Conservation (phyloP, 2,888 invertebrate species). For the Heliconius aoede region DNA sequence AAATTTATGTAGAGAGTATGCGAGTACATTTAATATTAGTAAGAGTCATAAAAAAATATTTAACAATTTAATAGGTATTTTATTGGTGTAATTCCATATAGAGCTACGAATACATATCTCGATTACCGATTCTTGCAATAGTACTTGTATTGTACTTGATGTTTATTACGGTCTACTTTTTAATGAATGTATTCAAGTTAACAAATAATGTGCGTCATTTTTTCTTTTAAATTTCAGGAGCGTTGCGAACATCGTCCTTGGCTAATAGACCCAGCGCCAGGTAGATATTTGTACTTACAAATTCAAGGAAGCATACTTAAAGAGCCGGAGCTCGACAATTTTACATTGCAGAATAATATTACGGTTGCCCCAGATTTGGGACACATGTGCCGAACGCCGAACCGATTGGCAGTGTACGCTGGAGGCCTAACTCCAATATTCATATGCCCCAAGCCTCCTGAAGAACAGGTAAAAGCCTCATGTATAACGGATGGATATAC, state of each 20-base stretch:
- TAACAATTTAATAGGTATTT: too few species aligned
- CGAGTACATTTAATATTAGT: too few species aligned
- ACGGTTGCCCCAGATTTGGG: conserved; percentile 83
- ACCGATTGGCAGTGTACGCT: conserved; percentile 91
- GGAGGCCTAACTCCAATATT: conserved; percentile 85
- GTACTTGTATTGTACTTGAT: too few species aligned
- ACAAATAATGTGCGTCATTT: background rate
- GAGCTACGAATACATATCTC: background rate
- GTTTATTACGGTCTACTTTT: background rate
- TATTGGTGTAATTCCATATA: background rate
- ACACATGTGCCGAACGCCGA: conserved; percentile 88
- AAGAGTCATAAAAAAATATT: too few species aligned
- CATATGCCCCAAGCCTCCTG: conserved; percentile 83
- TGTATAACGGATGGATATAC: background rate
- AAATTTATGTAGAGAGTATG: too few species aligned
- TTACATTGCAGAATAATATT: conserved; percentile 82
- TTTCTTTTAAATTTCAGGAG: conserved; percentile 81
- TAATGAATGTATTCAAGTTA: background rate
- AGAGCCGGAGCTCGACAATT: conserved; percentile 78
- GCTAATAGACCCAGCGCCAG: conserved; percentile 90
- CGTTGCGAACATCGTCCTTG: conserved; percentile 92
- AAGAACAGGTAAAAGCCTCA: conserved; percentile 57
- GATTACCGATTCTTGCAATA: too few species aligned
- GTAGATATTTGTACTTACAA: conserved; percentile 91
- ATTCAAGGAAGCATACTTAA: conserved; percentile 86